Evolutionary conservation across 2,113 vertebrate genomes (phyloP), one percentile per base, ranked within the genome.

Genomic region (Cottus gobio): DNA sequence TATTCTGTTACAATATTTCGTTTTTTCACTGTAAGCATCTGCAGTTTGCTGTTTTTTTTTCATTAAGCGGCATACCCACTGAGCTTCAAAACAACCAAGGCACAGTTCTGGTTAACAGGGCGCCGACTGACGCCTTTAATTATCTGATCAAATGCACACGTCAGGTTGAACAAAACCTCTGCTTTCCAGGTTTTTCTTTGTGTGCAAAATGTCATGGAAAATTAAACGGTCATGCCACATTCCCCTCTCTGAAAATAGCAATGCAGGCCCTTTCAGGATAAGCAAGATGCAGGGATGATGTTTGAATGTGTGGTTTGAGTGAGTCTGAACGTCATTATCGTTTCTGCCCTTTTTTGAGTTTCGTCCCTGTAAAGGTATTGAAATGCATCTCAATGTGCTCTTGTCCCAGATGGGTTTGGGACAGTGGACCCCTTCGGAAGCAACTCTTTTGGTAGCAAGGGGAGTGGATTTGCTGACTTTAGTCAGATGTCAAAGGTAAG

Each of bases 401-500:
- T 75, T 84, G 68, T 79, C 71, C 37, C 79, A 99, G 97, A 97
- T 92, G 96, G 94, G 2, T 99, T 99, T 85, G 96, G 96, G 84
- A 94, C 95, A 0, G 80, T 91, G 56, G 97, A 98, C 88, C 95
- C 96, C 0, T 99, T 98, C 77, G 95, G 95, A 84, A 95, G 95
- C 75, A 89, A 95, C 77, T 82, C 96, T 76, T 97, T 97, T 91
- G 95, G 78, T 78, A 93, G 92, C 75, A 91, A 93, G 16, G 94
- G 95, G 3, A 93, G 95, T 71, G 97, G 96, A 79, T 99, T 99
- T 89, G 97, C 97, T 5, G 97, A 99, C 93, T 99, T 99, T 91
- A 98, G 96, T 94, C 97, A 96, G 72, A 98, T 99, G 97, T 96
- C 97, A 83, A 97, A 99, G 97, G 98, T 99, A 95, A 94, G 87